phyloP scores from a whole-genome alignment of 2,797 vertebrate species.

The Phaenicophaeus curvirostris region DNA sequence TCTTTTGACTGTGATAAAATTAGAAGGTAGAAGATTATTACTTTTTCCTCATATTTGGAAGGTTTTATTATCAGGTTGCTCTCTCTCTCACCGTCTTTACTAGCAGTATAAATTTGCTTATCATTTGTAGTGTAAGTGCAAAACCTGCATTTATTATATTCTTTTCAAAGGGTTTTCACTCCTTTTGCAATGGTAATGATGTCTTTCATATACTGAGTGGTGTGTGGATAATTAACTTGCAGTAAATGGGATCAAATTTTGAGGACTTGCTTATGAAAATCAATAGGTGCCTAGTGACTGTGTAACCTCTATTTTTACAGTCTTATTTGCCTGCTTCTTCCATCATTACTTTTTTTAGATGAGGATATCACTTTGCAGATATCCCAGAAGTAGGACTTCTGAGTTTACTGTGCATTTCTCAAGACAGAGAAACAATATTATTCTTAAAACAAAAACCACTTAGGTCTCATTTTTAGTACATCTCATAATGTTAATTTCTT shows the following conservation, averaged over 20 bases:
- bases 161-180: background rate
- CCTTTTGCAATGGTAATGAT: background rate
- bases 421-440: background rate
- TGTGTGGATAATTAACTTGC: slow-evolving; percentile 17
- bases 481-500: background rate
- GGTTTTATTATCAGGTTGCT: background rate
- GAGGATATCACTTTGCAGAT: background rate
- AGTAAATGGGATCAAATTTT: slow-evolving; percentile 10
- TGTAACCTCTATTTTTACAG: background rate
- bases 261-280: slow-evolving; percentile 15
- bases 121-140: background rate
- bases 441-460: background rate
- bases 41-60: background rate
- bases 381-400: background rate
- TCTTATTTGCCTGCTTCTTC: background rate
- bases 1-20: slow-evolving; percentile 24
- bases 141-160: background rate
- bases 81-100: background rate
- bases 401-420: background rate
- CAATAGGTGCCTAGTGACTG: background rate
- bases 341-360: background rate
- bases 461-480: background rate
- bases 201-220: background rate
- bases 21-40: background rate
- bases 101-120: background rate